phyloP scores from a whole-genome alignment of 2,113 vertebrate genomes.

The Athene noctua region DNA sequence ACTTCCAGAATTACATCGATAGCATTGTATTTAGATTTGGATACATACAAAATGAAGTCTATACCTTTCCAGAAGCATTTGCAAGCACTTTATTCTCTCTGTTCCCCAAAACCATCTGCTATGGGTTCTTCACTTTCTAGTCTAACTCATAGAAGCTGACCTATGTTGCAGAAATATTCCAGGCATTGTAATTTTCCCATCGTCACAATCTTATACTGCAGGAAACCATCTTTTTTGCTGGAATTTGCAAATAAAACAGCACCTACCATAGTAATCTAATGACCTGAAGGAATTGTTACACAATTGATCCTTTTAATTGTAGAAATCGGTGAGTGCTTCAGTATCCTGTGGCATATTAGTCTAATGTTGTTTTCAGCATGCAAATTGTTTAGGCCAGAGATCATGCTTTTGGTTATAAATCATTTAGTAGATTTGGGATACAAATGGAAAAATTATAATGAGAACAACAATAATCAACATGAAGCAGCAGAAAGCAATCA shows the following conservation, averaged over 20 bases:
- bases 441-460: not conserved
- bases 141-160: not conserved
- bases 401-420: not conserved
- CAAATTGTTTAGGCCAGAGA: not conserved
- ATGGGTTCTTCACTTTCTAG: not conserved
- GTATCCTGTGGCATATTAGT: not conserved
- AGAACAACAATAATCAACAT: not conserved
- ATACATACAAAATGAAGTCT: not conserved
- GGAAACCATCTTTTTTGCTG: not conserved
- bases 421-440: not conserved
- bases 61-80: not conserved
- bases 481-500: not conserved
- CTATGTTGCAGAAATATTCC: not conserved
- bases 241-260: not conserved
- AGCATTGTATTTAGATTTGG: not conserved
- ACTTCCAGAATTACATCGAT: not conserved
- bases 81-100: not conserved
- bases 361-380: not conserved
- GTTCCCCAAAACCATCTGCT: not conserved
- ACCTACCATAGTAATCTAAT: not conserved
- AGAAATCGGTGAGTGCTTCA: not conserved
- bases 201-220: not conserved
- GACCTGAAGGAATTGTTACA: not conserved
- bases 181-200: not conserved
- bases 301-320: not conserved